Conservation (phyloP, 2,888 invertebrate species). For the Argyresthia goedartella region DNA sequence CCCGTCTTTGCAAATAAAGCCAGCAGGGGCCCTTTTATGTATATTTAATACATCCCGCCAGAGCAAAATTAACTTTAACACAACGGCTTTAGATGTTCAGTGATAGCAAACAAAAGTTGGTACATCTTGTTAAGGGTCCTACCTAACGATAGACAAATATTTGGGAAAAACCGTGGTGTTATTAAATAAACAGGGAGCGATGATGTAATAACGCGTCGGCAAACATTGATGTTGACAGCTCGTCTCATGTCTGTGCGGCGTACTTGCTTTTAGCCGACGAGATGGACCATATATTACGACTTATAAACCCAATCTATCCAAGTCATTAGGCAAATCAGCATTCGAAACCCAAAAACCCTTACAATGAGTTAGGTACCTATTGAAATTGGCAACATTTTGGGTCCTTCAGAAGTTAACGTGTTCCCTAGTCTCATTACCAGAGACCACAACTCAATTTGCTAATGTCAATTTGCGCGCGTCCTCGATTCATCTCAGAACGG, state of each 20-base stretch:
- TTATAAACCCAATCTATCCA: too few species aligned
- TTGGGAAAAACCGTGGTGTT: slow-evolving; percentile 31
- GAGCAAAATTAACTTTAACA: not conserved
- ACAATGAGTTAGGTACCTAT: too few species aligned
- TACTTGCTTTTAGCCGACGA: not conserved
- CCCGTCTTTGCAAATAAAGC: not conserved
- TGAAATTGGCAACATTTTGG: too few species aligned
- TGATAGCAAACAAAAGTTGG: not conserved
- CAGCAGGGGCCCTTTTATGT: too few species aligned
- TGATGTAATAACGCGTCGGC: slow-evolving; percentile 18
- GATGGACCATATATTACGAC: too few species aligned
- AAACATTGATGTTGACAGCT: slow-evolving; percentile 10
- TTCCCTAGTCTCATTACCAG: too few species aligned
- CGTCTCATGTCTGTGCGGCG: not conserved
- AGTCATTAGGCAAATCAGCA: too few species aligned
- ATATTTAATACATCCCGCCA: not conserved
- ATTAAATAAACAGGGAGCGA: slow-evolving; percentile 34
- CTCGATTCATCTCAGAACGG: too few species aligned
- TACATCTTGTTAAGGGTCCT: slow-evolving; percentile 14
- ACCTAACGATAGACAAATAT: slow-evolving; percentile 53
- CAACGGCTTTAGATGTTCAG: not conserved
- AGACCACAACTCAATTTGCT: too few species aligned
- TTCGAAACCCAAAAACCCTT: too few species aligned
- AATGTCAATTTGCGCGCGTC: too few species aligned
- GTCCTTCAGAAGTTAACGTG: too few species aligned